Conservation (phyloP, 2,113 vertebrate species). For the Speoplatyrhinus poulsoni region DNA sequence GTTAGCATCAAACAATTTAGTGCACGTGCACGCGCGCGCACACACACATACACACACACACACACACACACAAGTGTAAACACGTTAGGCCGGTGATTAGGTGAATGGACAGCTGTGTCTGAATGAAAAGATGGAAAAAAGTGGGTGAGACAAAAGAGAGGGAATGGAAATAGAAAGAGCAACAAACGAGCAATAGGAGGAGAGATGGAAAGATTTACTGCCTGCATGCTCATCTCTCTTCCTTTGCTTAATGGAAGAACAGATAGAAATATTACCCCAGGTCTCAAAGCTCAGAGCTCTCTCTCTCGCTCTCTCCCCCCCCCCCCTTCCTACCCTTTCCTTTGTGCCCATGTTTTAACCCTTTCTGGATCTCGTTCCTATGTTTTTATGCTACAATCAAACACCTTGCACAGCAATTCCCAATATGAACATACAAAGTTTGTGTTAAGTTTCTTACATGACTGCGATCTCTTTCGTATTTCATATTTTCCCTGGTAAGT, state of each 20-base stretch:
- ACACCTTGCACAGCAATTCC: too few species aligned
- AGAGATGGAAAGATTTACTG: not conserved
- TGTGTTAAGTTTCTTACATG: too few species aligned
- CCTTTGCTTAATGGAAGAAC: constrained; percentile 60
- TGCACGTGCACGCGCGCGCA: not conserved
- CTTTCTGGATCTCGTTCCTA: too few species aligned
- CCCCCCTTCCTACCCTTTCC: constrained; percentile 14
- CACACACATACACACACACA: not conserved
- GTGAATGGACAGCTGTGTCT: not conserved
- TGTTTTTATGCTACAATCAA: too few species aligned
- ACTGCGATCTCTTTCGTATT: too few species aligned
- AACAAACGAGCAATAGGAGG: not conserved
- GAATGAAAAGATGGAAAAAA: not conserved
- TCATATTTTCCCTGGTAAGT: too few species aligned
- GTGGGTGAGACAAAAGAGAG: not conserved
- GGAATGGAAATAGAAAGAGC: not conserved
- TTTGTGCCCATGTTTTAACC: not conserved
- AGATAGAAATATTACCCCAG: constrained; percentile 57
- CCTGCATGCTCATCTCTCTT: constrained; percentile 20
- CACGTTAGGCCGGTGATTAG: not conserved
- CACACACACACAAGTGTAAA: not conserved
- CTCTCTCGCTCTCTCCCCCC: not conserved
- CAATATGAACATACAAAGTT: too few species aligned
- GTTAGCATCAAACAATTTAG: not conserved
- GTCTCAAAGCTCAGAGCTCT: constrained; percentile 29